Evolutionary conservation across 2,113 vertebrate species (phyloP).

Genomic region (Dipodomys stephensi): DNA sequence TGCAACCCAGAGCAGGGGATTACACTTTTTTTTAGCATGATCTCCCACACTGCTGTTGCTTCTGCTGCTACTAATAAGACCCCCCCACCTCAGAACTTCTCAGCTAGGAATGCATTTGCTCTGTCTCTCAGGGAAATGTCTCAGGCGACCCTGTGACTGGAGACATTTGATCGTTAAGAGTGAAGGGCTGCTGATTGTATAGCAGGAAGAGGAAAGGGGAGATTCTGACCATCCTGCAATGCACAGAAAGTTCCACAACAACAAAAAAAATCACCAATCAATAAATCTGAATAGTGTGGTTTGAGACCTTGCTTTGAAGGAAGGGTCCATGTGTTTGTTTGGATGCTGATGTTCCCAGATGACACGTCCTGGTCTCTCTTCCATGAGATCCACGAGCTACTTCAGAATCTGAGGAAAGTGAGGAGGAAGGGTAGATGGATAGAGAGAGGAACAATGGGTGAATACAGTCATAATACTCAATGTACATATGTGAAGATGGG

Average conservation of each 20-base stretch:
- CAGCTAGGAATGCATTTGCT: not conserved
- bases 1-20: not conserved
- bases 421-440: too few species aligned
- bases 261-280: not conserved
- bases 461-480: too few species aligned
- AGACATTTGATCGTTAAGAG: not conserved
- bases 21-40: not conserved
- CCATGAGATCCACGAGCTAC: not conserved
- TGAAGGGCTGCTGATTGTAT: not conserved
- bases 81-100: not conserved
- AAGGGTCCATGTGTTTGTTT: not conserved
- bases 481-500: too few species aligned
- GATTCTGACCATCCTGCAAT: not conserved
- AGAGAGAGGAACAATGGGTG: too few species aligned
- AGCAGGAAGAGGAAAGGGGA: not conserved
- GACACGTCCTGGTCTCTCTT: not conserved
- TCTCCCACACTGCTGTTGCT: not conserved
- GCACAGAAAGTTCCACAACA: not conserved
- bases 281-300: too few species aligned
- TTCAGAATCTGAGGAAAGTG: not conserved
- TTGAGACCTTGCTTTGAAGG: not conserved
- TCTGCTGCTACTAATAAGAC: not conserved
- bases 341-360: not conserved
- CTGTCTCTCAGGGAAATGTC: not conserved
- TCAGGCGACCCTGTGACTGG: not conserved